Conservation (phyloP, 2,888 invertebrate species). For the Seira sanloemensis region DNA sequence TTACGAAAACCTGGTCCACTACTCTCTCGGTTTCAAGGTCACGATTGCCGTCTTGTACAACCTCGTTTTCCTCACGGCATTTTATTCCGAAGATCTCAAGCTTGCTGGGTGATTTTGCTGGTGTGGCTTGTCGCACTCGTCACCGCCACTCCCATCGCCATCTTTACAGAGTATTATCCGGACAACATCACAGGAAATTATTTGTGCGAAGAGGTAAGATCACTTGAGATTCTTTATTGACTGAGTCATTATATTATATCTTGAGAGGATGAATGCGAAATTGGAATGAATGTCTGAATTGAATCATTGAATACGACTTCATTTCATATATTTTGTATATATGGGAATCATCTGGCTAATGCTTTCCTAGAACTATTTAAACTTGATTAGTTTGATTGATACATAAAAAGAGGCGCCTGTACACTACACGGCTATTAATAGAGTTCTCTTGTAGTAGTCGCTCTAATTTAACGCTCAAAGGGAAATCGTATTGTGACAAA, state of each 20-base stretch:
- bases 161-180: conserved; percentile 82
- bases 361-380: no score
- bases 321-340: no score
- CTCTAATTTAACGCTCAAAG: not conserved
- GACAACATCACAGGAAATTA: conserved; percentile 41
- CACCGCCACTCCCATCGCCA: conserved; percentile 83
- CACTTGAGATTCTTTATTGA: no score
- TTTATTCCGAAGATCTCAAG: conserved; percentile 84
- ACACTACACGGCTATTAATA: no score
- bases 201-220: conserved; percentile 70
- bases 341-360: no score
- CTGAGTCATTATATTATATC: no score
- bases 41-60: conserved; percentile 77
- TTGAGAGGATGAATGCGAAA: no score
- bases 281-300: no score
- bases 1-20: conserved; percentile 14
- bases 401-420: no score
- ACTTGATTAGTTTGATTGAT: no score
- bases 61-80: conserved; percentile 76
- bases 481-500: not conserved
- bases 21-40: conserved; percentile 73
- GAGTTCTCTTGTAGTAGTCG: no score
- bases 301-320: no score
- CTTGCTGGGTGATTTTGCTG: conserved; percentile 82
- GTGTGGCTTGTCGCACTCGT: conserved; percentile 90